Percentiles rank a stretch among this genome's conserved stretches.
Evolutionary conservation across 1,140 invertebrate species (phyloP).

Genomic region (Panulirus ornatus): DNA sequence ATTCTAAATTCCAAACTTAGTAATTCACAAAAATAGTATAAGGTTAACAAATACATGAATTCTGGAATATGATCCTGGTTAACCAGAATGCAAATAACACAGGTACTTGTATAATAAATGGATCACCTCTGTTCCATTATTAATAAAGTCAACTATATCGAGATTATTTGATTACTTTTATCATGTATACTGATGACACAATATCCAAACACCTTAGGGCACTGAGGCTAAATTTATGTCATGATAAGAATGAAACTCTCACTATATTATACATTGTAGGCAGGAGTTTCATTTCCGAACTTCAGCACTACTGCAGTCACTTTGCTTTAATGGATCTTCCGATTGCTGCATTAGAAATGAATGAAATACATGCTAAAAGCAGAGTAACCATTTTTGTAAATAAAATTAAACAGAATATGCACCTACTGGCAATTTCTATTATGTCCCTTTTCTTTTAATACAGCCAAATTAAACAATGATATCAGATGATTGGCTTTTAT

Average conservation of each 20-base stretch:
- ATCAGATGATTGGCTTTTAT: constrained; percentile 1
- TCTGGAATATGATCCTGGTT: not conserved
- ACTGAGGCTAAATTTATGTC: constrained; percentile 45
- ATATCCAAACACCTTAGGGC: constrained; percentile 31
- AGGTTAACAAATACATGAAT: not conserved
- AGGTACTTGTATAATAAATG: not conserved
- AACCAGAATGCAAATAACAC: not conserved
- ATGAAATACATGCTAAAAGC: constrained; percentile 50
- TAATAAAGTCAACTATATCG: constrained; percentile 5
- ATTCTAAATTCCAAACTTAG: no score
- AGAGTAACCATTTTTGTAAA: constrained; percentile 6
- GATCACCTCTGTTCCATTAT: no score
- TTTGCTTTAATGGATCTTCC: constrained; percentile 45
- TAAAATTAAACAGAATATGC: constrained; percentile 1
- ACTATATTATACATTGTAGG: constrained; percentile 33
- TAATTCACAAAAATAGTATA: no score
- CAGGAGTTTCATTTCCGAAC: constrained; percentile 17
- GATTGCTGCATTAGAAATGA: constrained; percentile 39
- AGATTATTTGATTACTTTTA: constrained; percentile 30
- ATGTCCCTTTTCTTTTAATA: not conserved
- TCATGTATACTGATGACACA: constrained; percentile 40
- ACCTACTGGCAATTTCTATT: not conserved
- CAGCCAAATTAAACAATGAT: constrained; percentile 1
- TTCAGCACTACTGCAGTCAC: constrained; percentile 49
- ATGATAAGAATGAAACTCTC: constrained; percentile 49